These are phyloP conservation scores for Leptobrachium leishanense DNA, from an alignment of 2,113 vertebrate species.

Conservation along the genomic window DNA sequence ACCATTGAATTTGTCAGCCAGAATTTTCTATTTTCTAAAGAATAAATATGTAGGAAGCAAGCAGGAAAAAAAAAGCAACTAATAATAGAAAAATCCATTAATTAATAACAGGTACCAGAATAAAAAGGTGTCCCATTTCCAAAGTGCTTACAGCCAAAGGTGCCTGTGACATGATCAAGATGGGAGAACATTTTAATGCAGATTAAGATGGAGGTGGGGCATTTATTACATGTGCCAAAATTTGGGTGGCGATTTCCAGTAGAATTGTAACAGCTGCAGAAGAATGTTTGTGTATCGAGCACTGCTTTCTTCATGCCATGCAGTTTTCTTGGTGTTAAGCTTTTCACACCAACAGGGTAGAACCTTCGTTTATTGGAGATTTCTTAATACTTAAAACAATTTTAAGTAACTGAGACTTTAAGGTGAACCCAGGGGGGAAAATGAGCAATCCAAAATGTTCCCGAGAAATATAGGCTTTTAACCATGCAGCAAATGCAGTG, in stretches of 20 bases:
- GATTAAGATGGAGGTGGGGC: slow-evolving; percentile 39
- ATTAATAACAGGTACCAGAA: slow-evolving; percentile 39
- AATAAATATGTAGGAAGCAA: slow-evolving; percentile 10
- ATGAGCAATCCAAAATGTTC: slow-evolving; percentile 14
- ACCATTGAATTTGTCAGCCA: slow-evolving; percentile 10
- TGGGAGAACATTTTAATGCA: slow-evolving; percentile 32
- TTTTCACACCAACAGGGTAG: slow-evolving; percentile 41
- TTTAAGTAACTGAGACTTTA: slow-evolving; percentile 35
- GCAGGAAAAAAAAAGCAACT: slow-evolving; percentile 1
- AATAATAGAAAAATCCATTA: slow-evolving; percentile 44
- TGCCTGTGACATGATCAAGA: slow-evolving; percentile 49
- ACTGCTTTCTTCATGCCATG: slow-evolving; percentile 2
- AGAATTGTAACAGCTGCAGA: slow-evolving; percentile 37
- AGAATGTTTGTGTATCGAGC: slow-evolving; percentile 8
- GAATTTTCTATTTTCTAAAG: slow-evolving; percentile 24
- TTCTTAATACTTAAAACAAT: slow-evolving; percentile 40
- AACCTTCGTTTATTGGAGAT: slow-evolving; percentile 41
- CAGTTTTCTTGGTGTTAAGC: slow-evolving; percentile 42
- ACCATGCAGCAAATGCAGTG: slow-evolving; percentile 11
- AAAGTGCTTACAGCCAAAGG: slow-evolving; percentile 48
- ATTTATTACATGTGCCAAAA: slow-evolving; percentile 34
- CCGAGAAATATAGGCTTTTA: slow-evolving; percentile 16
- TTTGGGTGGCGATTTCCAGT: slow-evolving; percentile 34
- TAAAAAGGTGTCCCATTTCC: slow-evolving; percentile 47
- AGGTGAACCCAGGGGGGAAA: slow-evolving; percentile 31